Base-by-base conservation (phyloP, 2,113 vertebrate species). In the Ciconia stormi region DNA sequence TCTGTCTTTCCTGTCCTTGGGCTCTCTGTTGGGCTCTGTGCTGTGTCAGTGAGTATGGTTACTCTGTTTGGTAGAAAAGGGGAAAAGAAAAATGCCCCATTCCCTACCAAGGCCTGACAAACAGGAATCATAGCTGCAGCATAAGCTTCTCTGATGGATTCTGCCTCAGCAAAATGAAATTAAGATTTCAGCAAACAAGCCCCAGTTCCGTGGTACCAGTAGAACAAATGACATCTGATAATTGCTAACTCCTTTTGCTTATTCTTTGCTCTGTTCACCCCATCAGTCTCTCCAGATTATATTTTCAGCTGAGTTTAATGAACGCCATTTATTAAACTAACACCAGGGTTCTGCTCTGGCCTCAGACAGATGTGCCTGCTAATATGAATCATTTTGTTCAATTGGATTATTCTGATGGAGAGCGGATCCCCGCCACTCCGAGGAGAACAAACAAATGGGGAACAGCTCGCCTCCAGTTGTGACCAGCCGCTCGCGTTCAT, bases 291-390 rank as follows among this genome's bases (percentile, higher is more conserved):
- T 96, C 94, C 94, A 97, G 97, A 98, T 98, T 98, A 98, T 98
- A 97, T 97, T 98, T 98, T 97, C 97, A 97, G 97, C 94, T 95
- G 96, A 97, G 95, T 97, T 98, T 98, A 98, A 98, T 98, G 98
- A 98, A 97, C 63, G 52, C 80, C 97, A 98, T 98, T 98, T 98
- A 98, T 98, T 98, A 98, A 97, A 96, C 96, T 96, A 98, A 98
- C 97, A 97, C 97, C 95, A 88, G 85, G 97, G 92, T 97, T 97
- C 97, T 97, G 97, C 97, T 97, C 90, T 78, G 95, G 96, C 97
- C 96, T 97, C 97, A 98, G 97, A 98, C 97, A 98, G 97, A 98
- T 98, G 97, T 97, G 95, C 94, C 94, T 93, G 85, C 95, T 98
- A 98, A 98, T 97, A 98, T 97, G 97, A 98, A 97, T 98, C 94